Evolutionary conservation across 2,113 vertebrate species (phyloP).

Genomic region (Erinaceus europaeus): DNA sequence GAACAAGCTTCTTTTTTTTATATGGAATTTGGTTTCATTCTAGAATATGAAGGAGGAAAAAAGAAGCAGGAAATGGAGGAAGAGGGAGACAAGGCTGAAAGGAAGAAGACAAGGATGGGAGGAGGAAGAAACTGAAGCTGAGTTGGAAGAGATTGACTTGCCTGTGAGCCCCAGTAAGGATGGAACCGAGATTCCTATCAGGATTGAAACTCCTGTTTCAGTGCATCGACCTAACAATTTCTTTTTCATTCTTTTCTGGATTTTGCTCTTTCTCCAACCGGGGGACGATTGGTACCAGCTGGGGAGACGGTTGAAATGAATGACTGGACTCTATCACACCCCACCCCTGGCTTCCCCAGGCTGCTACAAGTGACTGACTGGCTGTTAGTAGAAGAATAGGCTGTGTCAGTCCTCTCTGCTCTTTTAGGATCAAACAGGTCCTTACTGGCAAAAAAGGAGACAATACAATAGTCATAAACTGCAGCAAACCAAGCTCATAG

Average conservation of each 20-base stretch:
- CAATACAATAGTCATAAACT: constrained; percentile 50
- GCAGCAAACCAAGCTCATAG: constrained; percentile 41
- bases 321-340: background rate
- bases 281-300: background rate
- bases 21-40: constrained; percentile 33
- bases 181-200: background rate
- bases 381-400: background rate
- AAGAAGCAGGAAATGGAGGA: background rate
- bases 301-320: background rate
- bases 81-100: accelerated
- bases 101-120: background rate
- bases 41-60: background rate
- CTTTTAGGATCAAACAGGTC: constrained; percentile 46
- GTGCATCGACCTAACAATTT: background rate
- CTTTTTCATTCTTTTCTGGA: too few species aligned
- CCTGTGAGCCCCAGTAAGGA: background rate
- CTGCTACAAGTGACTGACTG: background rate
- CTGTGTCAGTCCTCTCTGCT: constrained; percentile 28
- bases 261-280: too few species aligned
- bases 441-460: constrained; percentile 62
- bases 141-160: background rate
- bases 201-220: background rate
- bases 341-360: background rate
- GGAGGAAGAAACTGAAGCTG: background rate
- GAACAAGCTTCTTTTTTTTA: background rate